Percentiles rank a stretch among this genome's conserved stretches.
These are phyloP conservation scores for Protodeltote pygarga DNA, from an alignment of 2,888 invertebrate species.

Conservation along the genomic window DNA sequence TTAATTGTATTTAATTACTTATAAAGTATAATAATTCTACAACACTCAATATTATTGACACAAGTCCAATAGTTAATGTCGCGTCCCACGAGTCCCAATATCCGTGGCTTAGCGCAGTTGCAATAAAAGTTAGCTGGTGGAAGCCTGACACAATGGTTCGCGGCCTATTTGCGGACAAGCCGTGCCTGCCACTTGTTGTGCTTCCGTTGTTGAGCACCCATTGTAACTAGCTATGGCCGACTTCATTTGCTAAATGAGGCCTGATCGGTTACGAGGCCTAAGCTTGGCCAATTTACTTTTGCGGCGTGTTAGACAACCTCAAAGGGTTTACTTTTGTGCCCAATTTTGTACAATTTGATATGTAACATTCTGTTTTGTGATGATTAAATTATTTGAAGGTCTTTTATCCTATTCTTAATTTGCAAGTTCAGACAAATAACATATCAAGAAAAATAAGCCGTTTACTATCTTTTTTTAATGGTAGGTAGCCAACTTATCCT, in stretches of 20 bases:
- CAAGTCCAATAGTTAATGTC: constrained; percentile 26
- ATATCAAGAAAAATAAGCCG: too few species aligned
- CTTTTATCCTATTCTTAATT: too few species aligned
- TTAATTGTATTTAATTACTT: too few species aligned
- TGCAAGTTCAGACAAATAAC: too few species aligned
- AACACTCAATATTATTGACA: not conserved
- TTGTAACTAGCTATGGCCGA: constrained; percentile 67
- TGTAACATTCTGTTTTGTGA: too few species aligned
- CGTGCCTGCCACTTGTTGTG: constrained; percentile 80
- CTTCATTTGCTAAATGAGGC: constrained; percentile 70
- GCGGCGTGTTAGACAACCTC: constrained; percentile 6
- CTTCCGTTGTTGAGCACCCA: constrained; percentile 66
- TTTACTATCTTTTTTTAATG: too few species aligned
- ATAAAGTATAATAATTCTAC: not conserved
- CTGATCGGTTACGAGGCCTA: constrained; percentile 35
- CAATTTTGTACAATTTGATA: constrained; percentile 1
- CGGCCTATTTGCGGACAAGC: constrained; percentile 79
- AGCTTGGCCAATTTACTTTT: constrained; percentile 27
- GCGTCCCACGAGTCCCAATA: constrained; percentile 24
- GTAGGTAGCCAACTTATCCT: too few species aligned
- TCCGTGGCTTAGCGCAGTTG: constrained; percentile 52
- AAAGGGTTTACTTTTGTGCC: constrained; percentile 3
- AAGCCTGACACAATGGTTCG: constrained; percentile 63
- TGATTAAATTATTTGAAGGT: too few species aligned
- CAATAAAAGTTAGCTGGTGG: constrained; percentile 58